Evolutionary conservation across 2,797 vertebrate species (phyloP), one percentile per base, ranked within the genome.

Genomic region (Megaceryle alcyon): DNA sequence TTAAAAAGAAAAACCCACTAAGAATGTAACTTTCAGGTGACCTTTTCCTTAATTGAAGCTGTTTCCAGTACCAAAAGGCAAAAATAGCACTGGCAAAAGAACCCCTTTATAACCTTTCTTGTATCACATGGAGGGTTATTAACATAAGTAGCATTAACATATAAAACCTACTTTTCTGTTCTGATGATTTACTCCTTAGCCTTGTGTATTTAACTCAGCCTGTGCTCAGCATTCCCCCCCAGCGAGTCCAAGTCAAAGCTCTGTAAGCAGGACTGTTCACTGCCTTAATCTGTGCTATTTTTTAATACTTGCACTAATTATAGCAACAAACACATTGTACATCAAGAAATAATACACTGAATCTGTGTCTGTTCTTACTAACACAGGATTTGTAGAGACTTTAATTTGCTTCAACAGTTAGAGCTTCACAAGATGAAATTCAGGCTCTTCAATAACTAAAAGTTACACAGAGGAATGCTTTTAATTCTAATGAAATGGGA

Each of bases 81-180:
- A 66, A 86, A 90, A 3, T 5, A 54, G 26, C 53, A 61, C n/a
- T 4, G 22, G 51, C 51, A 39, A 65, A 81, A 84, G 61, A 94
- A 48, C 3, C 3, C 14, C 37, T 49, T 77, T 87, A 43, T 46
- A 75, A 11, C 46, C 28, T 70, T 61, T 5, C 31, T 23, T 68
- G 39, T 49, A 56, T 79, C 85, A 76, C 18, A 23, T 37, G 54
- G 4, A 76, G 13, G 20, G 43, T 29, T 76, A 75, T 66, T 90
- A 92, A 91, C 73, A 26, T 83, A 91, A 90, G 91, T 28, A 91
- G 82, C 87, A 82, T 79, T 78, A 92, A 63, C 23, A n/a, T 60
- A 65, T 91, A 91, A 95, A 85, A 31, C 46, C 51, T 76, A 2
- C 51, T 86, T 93, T 46, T 76, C 72, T 82, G 44, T 37, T 72